Conservation (phyloP, 2,797 vertebrate species). For the Coluber constrictor region DNA sequence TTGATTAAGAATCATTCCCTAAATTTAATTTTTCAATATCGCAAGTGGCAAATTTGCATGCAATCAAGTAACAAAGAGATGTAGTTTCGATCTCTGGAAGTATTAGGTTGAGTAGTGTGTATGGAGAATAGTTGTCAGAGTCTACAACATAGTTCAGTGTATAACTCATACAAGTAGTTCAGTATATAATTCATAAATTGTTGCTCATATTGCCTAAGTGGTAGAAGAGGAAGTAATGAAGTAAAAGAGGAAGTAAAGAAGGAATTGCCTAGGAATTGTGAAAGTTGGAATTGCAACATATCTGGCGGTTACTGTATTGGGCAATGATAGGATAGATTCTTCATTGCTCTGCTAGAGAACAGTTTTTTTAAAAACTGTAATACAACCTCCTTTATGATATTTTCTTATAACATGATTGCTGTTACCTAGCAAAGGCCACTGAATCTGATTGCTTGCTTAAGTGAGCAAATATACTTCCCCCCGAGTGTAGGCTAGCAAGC, state of each 20-base stretch:
- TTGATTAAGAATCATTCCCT: background rate
- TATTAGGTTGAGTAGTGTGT: background rate
- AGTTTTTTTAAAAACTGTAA: background rate
- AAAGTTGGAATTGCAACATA: background rate
- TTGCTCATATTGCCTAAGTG: background rate
- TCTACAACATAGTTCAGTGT: background rate
- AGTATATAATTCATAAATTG: background rate
- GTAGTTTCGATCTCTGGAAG: background rate
- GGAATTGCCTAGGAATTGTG: background rate
- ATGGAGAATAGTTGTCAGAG: background rate
- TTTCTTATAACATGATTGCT: background rate
- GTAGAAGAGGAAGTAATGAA: background rate
- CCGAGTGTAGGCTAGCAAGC: conserved; percentile 30
- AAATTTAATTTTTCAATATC: background rate
- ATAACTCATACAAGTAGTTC: background rate
- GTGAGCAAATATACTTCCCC: conserved; percentile 46
- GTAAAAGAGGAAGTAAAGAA: background rate
- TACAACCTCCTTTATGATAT: background rate
- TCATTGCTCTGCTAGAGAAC: background rate
- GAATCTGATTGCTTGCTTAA: background rate
- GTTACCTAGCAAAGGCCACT: background rate
- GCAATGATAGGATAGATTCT: background rate
- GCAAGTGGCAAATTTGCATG: background rate
- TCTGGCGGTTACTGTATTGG: background rate
- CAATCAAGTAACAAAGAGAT: background rate